phyloP scores from a whole-genome alignment of 1,140 invertebrate genomes.

The Oreohelix idahoensis region DNA sequence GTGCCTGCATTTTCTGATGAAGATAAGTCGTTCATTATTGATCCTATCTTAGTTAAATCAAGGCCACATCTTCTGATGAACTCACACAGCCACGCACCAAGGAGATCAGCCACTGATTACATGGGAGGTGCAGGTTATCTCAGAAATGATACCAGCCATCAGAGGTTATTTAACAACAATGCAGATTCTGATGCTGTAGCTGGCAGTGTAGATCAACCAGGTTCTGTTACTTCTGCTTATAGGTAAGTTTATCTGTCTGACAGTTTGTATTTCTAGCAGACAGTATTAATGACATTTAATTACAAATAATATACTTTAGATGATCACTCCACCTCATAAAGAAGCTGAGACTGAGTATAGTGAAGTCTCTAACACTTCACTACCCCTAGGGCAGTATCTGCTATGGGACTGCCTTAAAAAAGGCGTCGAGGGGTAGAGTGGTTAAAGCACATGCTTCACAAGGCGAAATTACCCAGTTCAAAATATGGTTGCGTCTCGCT shows the following conservation, averaged over 20 bases:
- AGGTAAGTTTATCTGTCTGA: not conserved
- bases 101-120: not conserved
- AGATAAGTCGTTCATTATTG: not conserved
- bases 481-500: too few relatives aligned
- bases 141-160: not conserved
- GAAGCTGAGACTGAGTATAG: too few relatives aligned
- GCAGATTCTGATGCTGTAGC: not conserved
- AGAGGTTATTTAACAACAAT: not conserved
- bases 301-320: too few relatives aligned
- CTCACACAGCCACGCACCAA: not conserved
- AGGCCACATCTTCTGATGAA: slow-evolving; percentile 7
- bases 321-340: too few relatives aligned
- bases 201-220: not conserved
- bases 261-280: not conserved
- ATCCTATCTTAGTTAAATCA: not conserved
- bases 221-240: not conserved
- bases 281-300: too few relatives aligned
- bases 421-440: too few relatives aligned
- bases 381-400: too few relatives aligned
- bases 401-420: too few relatives aligned
- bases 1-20: not conserved
- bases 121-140: not conserved
- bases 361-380: too few relatives aligned
- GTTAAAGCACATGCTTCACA: too few relatives aligned
- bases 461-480: too few relatives aligned